These are phyloP conservation scores for Odontamblyopus lacepedii DNA, from an alignment of 2,797 vertebrate species.

Conservation along the genomic window DNA sequence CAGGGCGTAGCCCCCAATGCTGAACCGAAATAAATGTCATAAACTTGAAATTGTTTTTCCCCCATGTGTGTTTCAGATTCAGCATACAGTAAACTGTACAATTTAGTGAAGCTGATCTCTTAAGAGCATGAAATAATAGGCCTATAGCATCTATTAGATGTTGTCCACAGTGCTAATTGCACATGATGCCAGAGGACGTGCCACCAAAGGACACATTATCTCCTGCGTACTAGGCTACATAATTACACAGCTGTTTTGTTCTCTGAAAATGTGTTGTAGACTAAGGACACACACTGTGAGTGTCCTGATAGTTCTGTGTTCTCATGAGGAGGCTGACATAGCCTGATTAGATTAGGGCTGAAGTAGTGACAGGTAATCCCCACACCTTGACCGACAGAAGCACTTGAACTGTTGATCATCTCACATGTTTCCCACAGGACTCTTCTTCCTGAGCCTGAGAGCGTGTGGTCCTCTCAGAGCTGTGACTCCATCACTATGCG, in stretches of 20 bases:
- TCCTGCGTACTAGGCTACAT: background rate
- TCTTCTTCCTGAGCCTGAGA: slow-evolving; percentile 49
- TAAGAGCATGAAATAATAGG: background rate
- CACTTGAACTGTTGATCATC: slow-evolving; percentile 29
- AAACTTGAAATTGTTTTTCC: slow-evolving; percentile 36
- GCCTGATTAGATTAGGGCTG: slow-evolving; percentile 72
- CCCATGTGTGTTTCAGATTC: slow-evolving; percentile 20
- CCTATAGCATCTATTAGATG: background rate
- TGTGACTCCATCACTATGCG: background rate
- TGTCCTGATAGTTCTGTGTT: slow-evolving; percentile 3
- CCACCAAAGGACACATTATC: slow-evolving; percentile 9
- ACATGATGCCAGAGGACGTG: slow-evolving; percentile 43
- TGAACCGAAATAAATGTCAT: slow-evolving; percentile 58
- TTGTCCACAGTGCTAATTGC: background rate
- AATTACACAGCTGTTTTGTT: slow-evolving; percentile 30
- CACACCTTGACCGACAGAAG: slow-evolving; percentile 32
- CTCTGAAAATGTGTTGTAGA: slow-evolving; percentile 30
- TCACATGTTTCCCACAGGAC: slow-evolving; percentile 38
- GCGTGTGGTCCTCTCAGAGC: slow-evolving; percentile 43
- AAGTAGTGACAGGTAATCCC: slow-evolving; percentile 71
- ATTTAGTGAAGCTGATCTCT: background rate
- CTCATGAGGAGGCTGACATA: slow-evolving; percentile 27
- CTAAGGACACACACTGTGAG: slow-evolving; percentile 4
- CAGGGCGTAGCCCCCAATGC: slow-evolving; percentile 71
- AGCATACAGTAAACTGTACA: background rate